Evolutionary conservation across 2,797 vertebrate species (phyloP), one percentile per base, ranked within the genome.

Genomic region (Aldrovandia affinis): DNA sequence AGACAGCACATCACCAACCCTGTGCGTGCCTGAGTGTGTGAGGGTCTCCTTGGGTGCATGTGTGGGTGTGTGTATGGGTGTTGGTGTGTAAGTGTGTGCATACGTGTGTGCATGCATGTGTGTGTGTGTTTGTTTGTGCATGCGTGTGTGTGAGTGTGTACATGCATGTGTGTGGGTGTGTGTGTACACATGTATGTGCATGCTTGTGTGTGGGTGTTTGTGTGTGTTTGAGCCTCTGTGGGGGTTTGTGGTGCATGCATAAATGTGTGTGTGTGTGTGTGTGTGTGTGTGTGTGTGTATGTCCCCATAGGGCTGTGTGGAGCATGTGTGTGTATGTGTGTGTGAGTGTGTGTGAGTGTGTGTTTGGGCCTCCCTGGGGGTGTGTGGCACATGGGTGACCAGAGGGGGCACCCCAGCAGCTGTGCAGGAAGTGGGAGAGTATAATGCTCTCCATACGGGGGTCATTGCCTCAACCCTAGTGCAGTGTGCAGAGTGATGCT

Each of bases 401-500:
- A 70, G 68, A 15, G 68, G 68, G 33, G 68, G 68, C 68, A 25
- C 42, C 18, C 55, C 36, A 65, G n/a, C n/a, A n/a, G 57, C 3
- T 83, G 70, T 39, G 55, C 75, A 86, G 30, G 20, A 57, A 80
- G 2, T 39, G 8, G 6, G 2, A 1, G n/a, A 50, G 36, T n/a
- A 82, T 88, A 92, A 87, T 91, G 87, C 87, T 89, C 89, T 91
- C 92, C 91, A 90, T 90, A 70, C 15, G 25, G 61, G 12, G 68
- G 68, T 70, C 68, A 39, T 28, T 65, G 63, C 12, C 63, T 65
- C 63, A n/a, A n/a, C n/a, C n/a, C n/a, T n/a, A n/a, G n/a, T n/a
- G n/a, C n/a, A n/a, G n/a, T n/a, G 89, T 88, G 88, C 87, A 86
- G 82, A 92, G 85, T 88, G 86, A 85, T 91, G 87, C 87, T 90